phyloP scores from a whole-genome alignment of 2,888 invertebrate species.

The Sinohyriopsis cumingii region DNA sequence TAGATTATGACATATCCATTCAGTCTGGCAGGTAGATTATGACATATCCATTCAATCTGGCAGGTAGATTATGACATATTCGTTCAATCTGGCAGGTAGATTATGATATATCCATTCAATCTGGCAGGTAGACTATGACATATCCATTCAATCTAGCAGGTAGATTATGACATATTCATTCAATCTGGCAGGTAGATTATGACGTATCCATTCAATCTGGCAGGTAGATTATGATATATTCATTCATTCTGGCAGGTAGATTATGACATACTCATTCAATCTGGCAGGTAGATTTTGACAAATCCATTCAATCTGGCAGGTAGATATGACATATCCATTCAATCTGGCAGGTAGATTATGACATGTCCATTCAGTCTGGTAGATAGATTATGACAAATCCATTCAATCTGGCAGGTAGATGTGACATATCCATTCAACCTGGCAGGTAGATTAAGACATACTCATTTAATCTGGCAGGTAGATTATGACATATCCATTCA shows the following conservation, averaged over 20 bases:
- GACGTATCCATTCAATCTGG: conserved; percentile 59
- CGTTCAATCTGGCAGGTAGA: conserved; percentile 70
- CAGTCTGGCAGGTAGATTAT: conserved; percentile 70
- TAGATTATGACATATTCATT: conserved; percentile 25
- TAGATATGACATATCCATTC: conserved; percentile 26
- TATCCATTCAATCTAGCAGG: conserved; percentile 69
- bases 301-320: conserved; percentile 68
- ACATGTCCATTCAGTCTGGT: conserved; percentile 59
- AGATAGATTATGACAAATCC: conserved; percentile 57
- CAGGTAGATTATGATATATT: conserved; percentile 58
- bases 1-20: conserved; percentile 26
- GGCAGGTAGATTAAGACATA: conserved; percentile 67
- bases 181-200: conserved; percentile 70
- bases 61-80: conserved; percentile 58
- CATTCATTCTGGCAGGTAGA: conserved; percentile 70
- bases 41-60: conserved; percentile 59
- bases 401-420: conserved; percentile 70
- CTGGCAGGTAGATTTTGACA: conserved; percentile 69
- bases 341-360: conserved; percentile 70
- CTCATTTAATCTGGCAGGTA: conserved; percentile 70
- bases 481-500: conserved; percentile 1
- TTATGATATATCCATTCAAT: neutral
- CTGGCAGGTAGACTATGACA: conserved; percentile 69
- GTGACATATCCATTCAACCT: conserved; percentile 32
- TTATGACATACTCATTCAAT: neutral